A percentile compares a stretch with the other conserved stretches of the same genome.
phyloP scores from a whole-genome alignment of 2,113 vertebrate genomes.

The Donacobius atricapilla region DNA sequence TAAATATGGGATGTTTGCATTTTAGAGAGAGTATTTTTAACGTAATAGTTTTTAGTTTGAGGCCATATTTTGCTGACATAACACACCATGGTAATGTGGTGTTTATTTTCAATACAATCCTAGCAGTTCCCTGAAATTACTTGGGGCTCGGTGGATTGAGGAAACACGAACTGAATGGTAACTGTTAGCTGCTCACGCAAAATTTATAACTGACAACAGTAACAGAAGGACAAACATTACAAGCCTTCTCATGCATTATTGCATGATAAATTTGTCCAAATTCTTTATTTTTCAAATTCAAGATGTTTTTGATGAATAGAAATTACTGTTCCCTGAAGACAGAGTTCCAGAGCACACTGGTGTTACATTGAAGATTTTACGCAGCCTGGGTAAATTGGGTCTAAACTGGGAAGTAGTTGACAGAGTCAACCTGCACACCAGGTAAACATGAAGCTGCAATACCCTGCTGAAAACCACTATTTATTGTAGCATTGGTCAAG shows the following conservation, averaged over 20 bases:
- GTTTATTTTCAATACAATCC: not conserved
- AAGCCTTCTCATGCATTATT: not conserved
- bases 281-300: not conserved
- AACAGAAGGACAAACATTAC: not conserved
- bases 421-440: not conserved
- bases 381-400: not conserved
- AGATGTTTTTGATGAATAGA: not conserved
- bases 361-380: not conserved
- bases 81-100: not conserved
- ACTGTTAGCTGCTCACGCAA: not conserved
- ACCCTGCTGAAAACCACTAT: not conserved
- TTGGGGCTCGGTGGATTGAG: not conserved
- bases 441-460: not conserved
- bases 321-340: not conserved
- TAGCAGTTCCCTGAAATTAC: not conserved
- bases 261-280: not conserved
- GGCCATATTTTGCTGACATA: not conserved
- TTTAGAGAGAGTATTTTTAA: not conserved
- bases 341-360: not conserved
- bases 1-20: not conserved
- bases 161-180: not conserved
- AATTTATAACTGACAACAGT: not conserved
- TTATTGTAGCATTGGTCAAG: not conserved
- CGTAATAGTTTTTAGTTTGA: not conserved
- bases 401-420: not conserved